Evolutionary conservation across 2,888 invertebrate genomes (phyloP).

Genomic region (Synergus laeviventris): DNA sequence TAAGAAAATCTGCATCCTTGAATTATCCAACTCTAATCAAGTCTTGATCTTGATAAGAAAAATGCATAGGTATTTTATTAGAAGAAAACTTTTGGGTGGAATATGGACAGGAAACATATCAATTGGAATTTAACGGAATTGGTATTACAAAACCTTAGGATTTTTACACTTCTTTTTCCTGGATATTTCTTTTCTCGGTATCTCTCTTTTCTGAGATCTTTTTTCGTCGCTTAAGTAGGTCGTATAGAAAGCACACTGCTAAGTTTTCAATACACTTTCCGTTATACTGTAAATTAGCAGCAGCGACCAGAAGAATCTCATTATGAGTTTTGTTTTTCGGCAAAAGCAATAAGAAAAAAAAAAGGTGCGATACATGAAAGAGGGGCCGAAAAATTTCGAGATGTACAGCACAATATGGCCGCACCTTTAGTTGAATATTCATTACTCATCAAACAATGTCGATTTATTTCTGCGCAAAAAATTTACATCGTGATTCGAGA

Average conservation of each 20-base stretch:
- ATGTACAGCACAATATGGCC: slow-evolving; percentile 21
- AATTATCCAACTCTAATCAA: not conserved
- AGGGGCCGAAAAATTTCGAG: slow-evolving; percentile 9
- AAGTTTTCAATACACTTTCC: slow-evolving; percentile 27
- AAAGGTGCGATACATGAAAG: slow-evolving; percentile 16
- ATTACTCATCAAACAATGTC: slow-evolving; percentile 8
- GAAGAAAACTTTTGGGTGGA: not conserved
- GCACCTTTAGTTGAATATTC: slow-evolving; percentile 26
- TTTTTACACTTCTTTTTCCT: slow-evolving; percentile 16
- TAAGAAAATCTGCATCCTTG: not conserved
- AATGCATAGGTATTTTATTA: not conserved
- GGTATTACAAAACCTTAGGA: slow-evolving; percentile 1
- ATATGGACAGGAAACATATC: not conserved
- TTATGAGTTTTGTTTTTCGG: slow-evolving; percentile 26
- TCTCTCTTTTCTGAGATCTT: slow-evolving; percentile 18
- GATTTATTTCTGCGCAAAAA: not conserved
- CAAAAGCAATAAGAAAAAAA: not conserved
- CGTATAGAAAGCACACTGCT: slow-evolving; percentile 31
- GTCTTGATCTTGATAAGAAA: not conserved
- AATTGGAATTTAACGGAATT: slow-evolving; percentile 24
- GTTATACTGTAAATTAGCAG: slow-evolving; percentile 4
- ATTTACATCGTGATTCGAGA: not conserved
- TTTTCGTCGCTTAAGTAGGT: slow-evolving; percentile 23
- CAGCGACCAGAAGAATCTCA: slow-evolving; percentile 13
- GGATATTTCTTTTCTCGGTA: not conserved